Percentiles rank a stretch among this genome's conserved stretches.
phyloP scores from a whole-genome alignment of 1,140 invertebrate species.

The Eriosoma lanigerum region DNA sequence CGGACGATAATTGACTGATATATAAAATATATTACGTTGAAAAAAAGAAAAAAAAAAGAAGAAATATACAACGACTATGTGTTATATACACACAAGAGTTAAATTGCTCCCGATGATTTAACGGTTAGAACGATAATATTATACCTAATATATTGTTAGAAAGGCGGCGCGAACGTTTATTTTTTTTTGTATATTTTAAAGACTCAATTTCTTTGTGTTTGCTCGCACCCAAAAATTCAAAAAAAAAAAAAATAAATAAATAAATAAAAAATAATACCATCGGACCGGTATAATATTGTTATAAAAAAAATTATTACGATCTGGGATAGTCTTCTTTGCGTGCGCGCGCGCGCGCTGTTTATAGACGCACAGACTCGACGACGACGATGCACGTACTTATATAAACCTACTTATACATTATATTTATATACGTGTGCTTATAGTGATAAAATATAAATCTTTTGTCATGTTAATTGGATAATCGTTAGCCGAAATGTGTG shows the following conservation, averaged over 20 bases:
- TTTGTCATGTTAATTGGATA: slow-evolving; percentile 51
- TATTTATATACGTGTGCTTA: not conserved
- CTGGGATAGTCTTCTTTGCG: too few species aligned
- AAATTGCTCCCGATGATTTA: slow-evolving; percentile 21
- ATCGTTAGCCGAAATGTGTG: slow-evolving; percentile 40
- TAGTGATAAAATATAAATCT: slow-evolving; percentile 45
- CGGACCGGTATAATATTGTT: too few species aligned
- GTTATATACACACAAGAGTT: too few species aligned
- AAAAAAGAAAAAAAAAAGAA: too few species aligned
- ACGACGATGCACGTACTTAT: not conserved
- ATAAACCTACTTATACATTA: too few species aligned
- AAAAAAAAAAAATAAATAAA: too few species aligned
- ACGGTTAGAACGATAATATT: not conserved
- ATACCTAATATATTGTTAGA: not conserved
- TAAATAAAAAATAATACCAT: too few species aligned
- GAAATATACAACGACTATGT: too few species aligned
- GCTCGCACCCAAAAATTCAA: not conserved
- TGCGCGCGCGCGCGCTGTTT: too few species aligned
- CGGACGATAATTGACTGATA: too few species aligned
- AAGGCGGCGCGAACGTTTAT: slow-evolving; percentile 2
- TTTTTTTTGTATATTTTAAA: slow-evolving; percentile 10
- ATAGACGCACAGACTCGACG: not conserved
- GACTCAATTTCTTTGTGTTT: slow-evolving; percentile 39
- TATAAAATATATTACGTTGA: too few species aligned
- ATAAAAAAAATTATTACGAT: too few species aligned